A percentile compares a stretch with the other conserved stretches of the same genome.
phyloP scores from a whole-genome alignment of 2,888 invertebrate species.

The Augiades crinisus region DNA sequence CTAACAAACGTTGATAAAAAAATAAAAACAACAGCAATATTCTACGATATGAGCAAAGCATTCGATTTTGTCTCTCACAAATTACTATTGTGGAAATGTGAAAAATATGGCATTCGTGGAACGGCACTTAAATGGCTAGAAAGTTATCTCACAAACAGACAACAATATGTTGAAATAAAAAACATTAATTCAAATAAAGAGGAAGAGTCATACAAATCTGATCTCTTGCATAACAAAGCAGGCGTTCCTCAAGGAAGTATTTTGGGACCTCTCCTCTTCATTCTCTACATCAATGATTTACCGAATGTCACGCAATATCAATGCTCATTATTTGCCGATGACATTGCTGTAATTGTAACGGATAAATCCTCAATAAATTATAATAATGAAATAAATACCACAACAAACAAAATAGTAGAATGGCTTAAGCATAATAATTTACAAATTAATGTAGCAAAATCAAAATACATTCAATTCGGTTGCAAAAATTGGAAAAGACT shows the following conservation, averaged over 20 bases:
- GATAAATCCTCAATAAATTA: neutral
- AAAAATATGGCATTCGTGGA: constrained; percentile 3
- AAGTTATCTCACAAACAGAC: neutral
- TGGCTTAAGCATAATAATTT: constrained; percentile 12
- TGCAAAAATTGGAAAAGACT: neutral
- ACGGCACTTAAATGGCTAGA: neutral
- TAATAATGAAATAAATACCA: constrained; percentile 4
- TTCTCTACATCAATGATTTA: neutral
- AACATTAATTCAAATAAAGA: neutral
- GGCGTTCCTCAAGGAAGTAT: constrained; percentile 2
- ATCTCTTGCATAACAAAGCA: neutral
- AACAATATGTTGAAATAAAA: constrained; percentile 7
- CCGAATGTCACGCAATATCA: neutral
- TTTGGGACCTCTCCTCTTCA: neutral
- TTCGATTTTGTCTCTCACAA: neutral
- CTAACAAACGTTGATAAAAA: constrained; percentile 2
- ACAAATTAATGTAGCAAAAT: constrained; percentile 1
- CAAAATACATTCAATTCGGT: constrained; percentile 8
- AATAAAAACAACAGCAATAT: neutral
- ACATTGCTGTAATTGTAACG: neutral
- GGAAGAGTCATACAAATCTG: neutral
- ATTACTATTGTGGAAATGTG: constrained; percentile 3
- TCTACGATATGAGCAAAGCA: neutral
- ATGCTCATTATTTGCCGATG: neutral
- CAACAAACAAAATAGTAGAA: neutral